A percentile compares a stretch with the other conserved stretches of the same genome.
phyloP scores from a whole-genome alignment of 2,888 invertebrate species.

The Torymus auratus region DNA sequence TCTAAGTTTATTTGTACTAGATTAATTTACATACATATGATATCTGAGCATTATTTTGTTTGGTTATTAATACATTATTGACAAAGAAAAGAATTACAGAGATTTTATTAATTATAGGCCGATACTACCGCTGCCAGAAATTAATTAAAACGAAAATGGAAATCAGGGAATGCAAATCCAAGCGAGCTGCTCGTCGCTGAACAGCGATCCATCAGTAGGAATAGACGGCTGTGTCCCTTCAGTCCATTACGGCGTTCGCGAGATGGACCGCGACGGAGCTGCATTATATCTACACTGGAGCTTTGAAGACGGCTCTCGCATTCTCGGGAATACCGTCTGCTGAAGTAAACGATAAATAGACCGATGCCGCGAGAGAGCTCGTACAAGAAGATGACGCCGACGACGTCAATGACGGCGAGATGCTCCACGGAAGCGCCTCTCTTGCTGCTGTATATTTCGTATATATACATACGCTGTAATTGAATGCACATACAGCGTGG shows the following conservation, averaged over 20 bases:
- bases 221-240: constrained; percentile 27
- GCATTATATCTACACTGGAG: constrained; percentile 38
- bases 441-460: constrained; percentile 58
- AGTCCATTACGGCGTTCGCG: constrained; percentile 36
- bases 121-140: background rate
- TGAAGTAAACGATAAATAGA: constrained; percentile 69
- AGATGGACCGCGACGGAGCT: constrained; percentile 20
- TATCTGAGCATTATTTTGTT: too few relatives aligned
- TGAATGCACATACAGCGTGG: constrained; percentile 68
- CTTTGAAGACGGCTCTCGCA: constrained; percentile 67
- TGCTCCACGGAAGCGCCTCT: too few relatives aligned
- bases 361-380: constrained; percentile 61
- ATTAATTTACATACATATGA: too few relatives aligned
- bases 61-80: too few relatives aligned
- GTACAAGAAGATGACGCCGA: constrained; percentile 45
- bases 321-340: constrained; percentile 30
- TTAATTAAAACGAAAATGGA: constrained; percentile 16
- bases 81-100: too few relatives aligned
- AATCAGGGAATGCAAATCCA: constrained; percentile 17
- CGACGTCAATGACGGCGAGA: constrained; percentile 63
- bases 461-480: constrained; percentile 67
- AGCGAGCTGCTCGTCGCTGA: background rate
- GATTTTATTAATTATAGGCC: too few relatives aligned
- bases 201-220: constrained; percentile 1
- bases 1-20: too few relatives aligned